Evolutionary conservation across 2,113 vertebrate genomes (phyloP).

Genomic region (Rhinoderma darwinii): DNA sequence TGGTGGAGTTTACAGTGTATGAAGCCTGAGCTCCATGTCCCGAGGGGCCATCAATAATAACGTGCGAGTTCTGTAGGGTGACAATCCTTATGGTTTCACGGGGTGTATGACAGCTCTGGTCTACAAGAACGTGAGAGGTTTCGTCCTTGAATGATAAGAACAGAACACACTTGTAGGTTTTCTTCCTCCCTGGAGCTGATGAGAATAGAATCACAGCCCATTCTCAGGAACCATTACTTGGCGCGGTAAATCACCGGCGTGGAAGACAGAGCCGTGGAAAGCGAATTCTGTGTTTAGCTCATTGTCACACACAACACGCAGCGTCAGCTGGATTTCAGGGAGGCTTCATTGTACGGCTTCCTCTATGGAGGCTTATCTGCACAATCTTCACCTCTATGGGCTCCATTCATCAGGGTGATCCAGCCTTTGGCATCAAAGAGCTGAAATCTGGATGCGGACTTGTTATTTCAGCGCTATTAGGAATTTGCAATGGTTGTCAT

Average conservation of each 20-base stretch:
- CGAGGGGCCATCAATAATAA: not conserved
- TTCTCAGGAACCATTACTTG: slow-evolving; percentile 14
- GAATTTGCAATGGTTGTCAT: not conserved
- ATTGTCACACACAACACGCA: slow-evolving; percentile 45
- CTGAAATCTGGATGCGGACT: not conserved
- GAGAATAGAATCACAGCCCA: not conserved
- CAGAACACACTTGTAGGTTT: not conserved
- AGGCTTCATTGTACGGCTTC: not conserved
- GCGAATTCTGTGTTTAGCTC: slow-evolving; percentile 15
- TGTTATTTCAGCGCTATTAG: not conserved
- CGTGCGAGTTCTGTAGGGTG: not conserved
- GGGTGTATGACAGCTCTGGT: not conserved
- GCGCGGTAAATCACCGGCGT: slow-evolving; percentile 16
- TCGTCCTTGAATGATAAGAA: slow-evolving; percentile 32
- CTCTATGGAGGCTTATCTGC: slow-evolving; percentile 3
- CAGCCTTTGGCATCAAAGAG: not conserved
- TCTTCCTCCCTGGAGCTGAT: not conserved
- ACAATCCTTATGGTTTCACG: not conserved
- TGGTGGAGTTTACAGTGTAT: not conserved
- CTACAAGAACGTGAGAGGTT: not conserved
- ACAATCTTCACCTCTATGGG: slow-evolving; percentile 46
- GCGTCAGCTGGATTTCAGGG: slow-evolving; percentile 32
- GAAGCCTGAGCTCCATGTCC: not conserved
- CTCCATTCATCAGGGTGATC: slow-evolving; percentile 29
- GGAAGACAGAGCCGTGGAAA: not conserved